These are phyloP conservation scores for Hippocampus comes DNA, from an alignment of 2,113 vertebrate species.

Conservation along the genomic window DNA sequence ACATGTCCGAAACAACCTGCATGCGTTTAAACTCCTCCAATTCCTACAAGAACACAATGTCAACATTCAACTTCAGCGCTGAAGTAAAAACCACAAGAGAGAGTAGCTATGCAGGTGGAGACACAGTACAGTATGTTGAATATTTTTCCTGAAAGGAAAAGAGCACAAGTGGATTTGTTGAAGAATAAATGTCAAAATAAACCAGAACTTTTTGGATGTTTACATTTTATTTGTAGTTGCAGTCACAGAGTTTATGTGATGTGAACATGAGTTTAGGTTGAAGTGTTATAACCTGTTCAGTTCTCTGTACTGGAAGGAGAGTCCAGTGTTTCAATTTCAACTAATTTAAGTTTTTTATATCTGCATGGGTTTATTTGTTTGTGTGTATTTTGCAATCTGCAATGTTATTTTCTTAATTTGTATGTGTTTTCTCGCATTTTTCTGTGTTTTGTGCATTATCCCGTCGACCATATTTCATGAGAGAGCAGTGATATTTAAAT, in stretches of 20 bases:
- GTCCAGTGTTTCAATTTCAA: background rate
- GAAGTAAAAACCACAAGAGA: slow-evolving; percentile 21
- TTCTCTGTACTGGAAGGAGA: background rate
- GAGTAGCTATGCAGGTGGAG: slow-evolving; percentile 32
- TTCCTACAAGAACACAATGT: slow-evolving; percentile 24
- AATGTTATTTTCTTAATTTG: background rate
- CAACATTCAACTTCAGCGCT: slow-evolving; percentile 15
- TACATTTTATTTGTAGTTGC: slow-evolving; percentile 17
- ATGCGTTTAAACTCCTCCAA: slow-evolving; percentile 24
- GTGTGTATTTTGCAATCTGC: background rate
- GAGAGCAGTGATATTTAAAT: background rate
- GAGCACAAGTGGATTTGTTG: slow-evolving; percentile 1
- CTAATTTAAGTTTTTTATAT: background rate
- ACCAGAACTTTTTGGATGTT: slow-evolving; percentile 15
- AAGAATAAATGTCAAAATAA: slow-evolving; percentile 21
- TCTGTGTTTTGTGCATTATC: background rate
- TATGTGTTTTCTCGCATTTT: background rate
- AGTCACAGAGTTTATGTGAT: slow-evolving; percentile 28
- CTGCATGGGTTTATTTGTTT: background rate
- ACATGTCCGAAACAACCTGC: slow-evolving; percentile 15
- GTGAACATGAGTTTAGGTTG: background rate
- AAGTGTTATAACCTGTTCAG: background rate
- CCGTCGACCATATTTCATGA: background rate
- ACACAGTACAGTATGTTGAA: slow-evolving; percentile 18
- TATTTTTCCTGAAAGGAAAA: slow-evolving; percentile 24